These are phyloP conservation scores for Labeo calbasu DNA, from an alignment of 2,797 vertebrate species.

Conservation along the genomic window DNA sequence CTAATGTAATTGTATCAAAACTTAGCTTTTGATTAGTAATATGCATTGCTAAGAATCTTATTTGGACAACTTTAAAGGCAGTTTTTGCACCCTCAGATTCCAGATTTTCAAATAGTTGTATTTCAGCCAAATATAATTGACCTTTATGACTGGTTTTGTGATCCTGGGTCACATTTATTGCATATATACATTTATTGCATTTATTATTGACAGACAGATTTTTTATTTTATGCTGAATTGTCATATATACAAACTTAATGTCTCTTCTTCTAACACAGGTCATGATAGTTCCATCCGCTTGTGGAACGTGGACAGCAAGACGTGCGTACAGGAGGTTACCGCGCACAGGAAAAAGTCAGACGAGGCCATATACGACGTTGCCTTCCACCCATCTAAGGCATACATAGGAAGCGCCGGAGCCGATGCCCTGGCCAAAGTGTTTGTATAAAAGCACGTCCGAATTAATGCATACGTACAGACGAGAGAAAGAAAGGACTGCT, in stretches of 20 bases:
- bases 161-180: too few species aligned
- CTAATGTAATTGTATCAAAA: too few species aligned
- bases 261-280: constrained; percentile 75
- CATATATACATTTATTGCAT: too few species aligned
- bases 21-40: too few species aligned
- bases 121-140: too few species aligned
- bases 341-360: constrained; percentile 98
- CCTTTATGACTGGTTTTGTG: too few species aligned
- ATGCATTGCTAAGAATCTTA: too few species aligned
- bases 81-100: too few species aligned
- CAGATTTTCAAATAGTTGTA: too few species aligned
- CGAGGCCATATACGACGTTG: constrained; percentile 98
- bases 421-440: constrained; percentile 97
- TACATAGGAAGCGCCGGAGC: constrained; percentile 98
- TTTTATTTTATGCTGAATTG: neutral
- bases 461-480: constrained; percentile 29
- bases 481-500: constrained; percentile 72
- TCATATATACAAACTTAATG: neutral
- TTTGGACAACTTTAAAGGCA: too few species aligned
- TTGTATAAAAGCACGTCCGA: constrained; percentile 83
- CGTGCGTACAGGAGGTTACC: constrained; percentile 98
- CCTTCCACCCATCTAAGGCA: constrained; percentile 99
- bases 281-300: constrained; percentile 98
- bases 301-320: constrained; percentile 99
- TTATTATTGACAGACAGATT: too few species aligned